A percentile compares a stretch with the other conserved stretches of the same genome.
phyloP scores from a whole-genome alignment of 2,113 vertebrate genomes.

The Forbesichthys agassizii region DNA sequence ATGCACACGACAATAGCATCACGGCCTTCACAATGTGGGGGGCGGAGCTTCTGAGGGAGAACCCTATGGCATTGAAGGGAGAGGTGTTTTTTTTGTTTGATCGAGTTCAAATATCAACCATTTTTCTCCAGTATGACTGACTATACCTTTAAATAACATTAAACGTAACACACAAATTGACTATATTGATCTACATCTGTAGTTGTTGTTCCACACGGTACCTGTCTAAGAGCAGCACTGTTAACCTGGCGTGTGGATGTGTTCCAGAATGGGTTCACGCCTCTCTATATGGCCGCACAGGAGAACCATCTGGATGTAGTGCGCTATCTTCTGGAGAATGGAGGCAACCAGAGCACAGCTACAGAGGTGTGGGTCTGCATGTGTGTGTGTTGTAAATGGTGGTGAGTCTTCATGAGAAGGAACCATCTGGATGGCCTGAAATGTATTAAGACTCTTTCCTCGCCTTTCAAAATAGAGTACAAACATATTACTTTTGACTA shows the following conservation, averaged over 20 bases:
- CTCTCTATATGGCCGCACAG: conserved; percentile 97
- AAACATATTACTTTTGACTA: background rate
- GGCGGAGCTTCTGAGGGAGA: too few species aligned
- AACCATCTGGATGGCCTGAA: too few species aligned
- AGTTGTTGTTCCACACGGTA: background rate
- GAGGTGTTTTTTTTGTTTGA: too few species aligned
- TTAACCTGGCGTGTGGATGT: conserved; percentile 3
- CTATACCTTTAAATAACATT: too few species aligned
- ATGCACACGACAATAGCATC: too few species aligned
- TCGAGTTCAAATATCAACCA: too few species aligned
- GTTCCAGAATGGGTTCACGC: conserved; percentile 96
- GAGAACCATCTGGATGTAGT: conserved; percentile 98
- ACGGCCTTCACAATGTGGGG: too few species aligned
- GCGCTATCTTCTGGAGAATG: conserved; percentile 93
- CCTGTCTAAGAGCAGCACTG: background rate
- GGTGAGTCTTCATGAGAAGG: background rate
- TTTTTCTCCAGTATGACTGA: too few species aligned
- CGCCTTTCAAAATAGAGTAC: too few species aligned
- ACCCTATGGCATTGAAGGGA: too few species aligned
- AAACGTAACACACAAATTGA: background rate
- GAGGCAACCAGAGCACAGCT: conserved; percentile 97
- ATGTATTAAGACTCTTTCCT: too few species aligned
- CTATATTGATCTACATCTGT: background rate
- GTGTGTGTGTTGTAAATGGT: background rate
- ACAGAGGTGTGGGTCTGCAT: conserved; percentile 83